phyloP scores from a whole-genome alignment of 2,113 vertebrate genomes.

The Cromileptes altivelis region DNA sequence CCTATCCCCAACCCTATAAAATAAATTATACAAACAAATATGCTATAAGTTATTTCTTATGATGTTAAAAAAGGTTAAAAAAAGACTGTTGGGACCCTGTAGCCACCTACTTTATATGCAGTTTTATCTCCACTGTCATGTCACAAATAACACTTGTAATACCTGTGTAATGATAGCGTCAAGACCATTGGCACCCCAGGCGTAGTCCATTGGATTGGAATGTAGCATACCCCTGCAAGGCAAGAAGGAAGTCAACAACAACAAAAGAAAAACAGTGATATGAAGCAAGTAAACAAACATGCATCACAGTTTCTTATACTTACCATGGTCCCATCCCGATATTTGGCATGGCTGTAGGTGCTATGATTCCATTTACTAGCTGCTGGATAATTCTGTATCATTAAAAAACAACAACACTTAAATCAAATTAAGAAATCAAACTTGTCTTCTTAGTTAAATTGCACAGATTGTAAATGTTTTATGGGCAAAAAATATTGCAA shows the following conservation, averaged over 20 bases:
- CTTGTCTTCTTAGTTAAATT: background rate
- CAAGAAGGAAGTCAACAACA: background rate
- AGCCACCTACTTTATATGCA: background rate
- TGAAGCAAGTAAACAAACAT: background rate
- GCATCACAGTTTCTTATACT: slow-evolving; percentile 65
- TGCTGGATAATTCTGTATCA: slow-evolving; percentile 94
- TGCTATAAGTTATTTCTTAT: background rate
- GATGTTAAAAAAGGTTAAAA: background rate
- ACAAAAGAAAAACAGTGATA: background rate
- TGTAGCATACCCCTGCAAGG: slow-evolving; percentile 92
- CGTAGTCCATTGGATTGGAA: slow-evolving; percentile 98
- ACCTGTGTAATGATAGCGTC: slow-evolving; percentile 98
- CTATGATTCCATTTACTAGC: slow-evolving; percentile 96
- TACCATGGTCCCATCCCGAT: slow-evolving; percentile 94
- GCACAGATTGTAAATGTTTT: background rate
- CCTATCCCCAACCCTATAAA: background rate
- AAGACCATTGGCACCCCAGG: slow-evolving; percentile 96
- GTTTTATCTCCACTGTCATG: background rate
- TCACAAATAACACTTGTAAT: background rate
- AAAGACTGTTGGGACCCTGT: background rate
- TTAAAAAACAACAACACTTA: background rate
- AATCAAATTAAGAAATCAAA: background rate
- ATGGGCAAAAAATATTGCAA: background rate
- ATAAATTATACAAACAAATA: background rate
- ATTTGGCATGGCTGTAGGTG: slow-evolving; percentile 95